Percentiles rank a stretch among this genome's conserved stretches.
phyloP scores from a whole-genome alignment of 2,113 vertebrate genomes.

The Equus przewalskii region DNA sequence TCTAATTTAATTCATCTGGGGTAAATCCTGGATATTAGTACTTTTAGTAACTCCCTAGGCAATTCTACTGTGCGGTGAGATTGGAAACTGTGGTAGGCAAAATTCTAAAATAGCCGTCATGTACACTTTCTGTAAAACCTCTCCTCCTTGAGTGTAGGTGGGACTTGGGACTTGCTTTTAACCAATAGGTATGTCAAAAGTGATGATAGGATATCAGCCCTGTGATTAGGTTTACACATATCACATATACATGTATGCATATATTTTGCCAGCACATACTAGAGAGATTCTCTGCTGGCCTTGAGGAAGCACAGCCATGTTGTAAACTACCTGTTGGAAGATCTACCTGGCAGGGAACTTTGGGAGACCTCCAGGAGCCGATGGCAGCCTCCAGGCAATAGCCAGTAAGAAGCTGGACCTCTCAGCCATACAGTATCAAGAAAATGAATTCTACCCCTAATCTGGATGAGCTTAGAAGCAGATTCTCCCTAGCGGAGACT shows the following conservation, averaged over 20 bases:
- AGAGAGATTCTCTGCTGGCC: neutral
- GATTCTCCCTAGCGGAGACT: neutral
- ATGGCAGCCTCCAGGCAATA: neutral
- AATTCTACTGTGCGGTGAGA: neutral
- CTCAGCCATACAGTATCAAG: neutral
- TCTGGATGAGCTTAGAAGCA: neutral
- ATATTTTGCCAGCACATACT: neutral
- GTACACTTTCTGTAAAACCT: neutral
- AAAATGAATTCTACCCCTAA: neutral
- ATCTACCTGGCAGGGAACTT: neutral
- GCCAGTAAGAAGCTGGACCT: neutral
- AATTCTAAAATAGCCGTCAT: neutral
- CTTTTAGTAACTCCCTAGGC: neutral
- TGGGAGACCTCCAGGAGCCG: neutral
- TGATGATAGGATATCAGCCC: neutral
- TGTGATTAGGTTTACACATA: neutral
- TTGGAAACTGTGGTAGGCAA: neutral
- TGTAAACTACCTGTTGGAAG: neutral
- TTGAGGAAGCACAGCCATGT: neutral
- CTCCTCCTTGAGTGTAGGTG: neutral
- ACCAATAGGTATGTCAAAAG: neutral
- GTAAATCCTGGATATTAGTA: neutral
- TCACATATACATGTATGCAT: neutral
- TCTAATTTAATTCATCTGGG: neutral
- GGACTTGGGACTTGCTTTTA: too few relatives aligned